Percentiles rank a stretch among this genome's conserved stretches.
These are phyloP conservation scores for Leguminivora glycinivorella DNA, from an alignment of 1,140 invertebrate species.

Conservation along the genomic window DNA sequence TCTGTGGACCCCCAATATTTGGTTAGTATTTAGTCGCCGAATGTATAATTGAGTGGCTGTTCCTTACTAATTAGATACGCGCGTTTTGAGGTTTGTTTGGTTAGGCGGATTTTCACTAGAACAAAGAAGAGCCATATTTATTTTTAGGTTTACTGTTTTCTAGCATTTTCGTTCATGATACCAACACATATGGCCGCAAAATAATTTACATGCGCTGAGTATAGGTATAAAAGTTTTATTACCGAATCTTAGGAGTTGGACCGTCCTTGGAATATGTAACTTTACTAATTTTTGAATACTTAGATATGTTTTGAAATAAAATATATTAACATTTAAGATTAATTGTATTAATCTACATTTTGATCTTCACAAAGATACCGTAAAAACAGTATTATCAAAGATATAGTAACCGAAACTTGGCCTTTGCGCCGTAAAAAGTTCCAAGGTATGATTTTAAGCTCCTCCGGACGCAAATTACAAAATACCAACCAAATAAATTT, in stretches of 20 bases:
- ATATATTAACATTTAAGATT: neutral
- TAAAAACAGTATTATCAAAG: neutral
- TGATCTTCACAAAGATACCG: neutral
- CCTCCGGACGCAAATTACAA: neutral
- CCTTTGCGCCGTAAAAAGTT: neutral
- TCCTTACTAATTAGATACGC: slow-evolving; percentile 28
- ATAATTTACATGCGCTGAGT: no score
- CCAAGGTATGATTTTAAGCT: neutral
- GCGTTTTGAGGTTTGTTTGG: neutral
- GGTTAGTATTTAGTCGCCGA: slow-evolving; percentile 36
- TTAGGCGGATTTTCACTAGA: neutral
- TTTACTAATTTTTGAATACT: no score
- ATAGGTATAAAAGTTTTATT: no score
- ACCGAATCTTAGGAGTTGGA: no score
- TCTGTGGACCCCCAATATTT: slow-evolving; percentile 63
- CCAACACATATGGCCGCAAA: no score
- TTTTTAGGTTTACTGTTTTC: no score
- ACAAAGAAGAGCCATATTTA: no score
- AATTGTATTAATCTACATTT: no score
- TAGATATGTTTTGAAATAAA: no score
- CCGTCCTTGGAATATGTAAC: no score
- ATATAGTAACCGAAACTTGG: neutral
- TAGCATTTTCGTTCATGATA: no score
- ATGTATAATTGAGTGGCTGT: slow-evolving; percentile 29
- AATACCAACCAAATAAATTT: neutral